These are phyloP conservation scores for Sylvilagus floridanus DNA, from an alignment of 2,797 vertebrate genomes.

Conservation along the genomic window DNA sequence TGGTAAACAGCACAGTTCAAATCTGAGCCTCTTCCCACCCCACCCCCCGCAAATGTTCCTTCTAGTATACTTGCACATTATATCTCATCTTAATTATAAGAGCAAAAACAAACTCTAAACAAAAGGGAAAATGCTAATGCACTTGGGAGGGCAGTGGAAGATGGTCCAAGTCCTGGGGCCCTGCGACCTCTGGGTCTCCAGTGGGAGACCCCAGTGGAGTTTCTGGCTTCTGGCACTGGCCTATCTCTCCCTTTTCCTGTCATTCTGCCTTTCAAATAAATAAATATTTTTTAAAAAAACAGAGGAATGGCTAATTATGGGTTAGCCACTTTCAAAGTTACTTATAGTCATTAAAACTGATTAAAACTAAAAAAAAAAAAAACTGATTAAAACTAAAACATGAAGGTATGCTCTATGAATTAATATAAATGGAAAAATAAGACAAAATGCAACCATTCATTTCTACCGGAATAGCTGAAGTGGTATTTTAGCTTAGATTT, in stretches of 20 bases:
- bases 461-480: not conserved
- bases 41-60: not conserved
- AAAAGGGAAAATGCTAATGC: too few species aligned
- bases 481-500: not conserved
- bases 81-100: slow-evolving; percentile 20
- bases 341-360: not conserved
- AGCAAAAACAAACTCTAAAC: slow-evolving; percentile 53
- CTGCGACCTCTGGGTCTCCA: too few species aligned
- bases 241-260: too few species aligned
- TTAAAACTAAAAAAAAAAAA: not conserved
- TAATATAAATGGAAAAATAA: not conserved
- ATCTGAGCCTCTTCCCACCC: not conserved
- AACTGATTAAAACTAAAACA: not conserved
- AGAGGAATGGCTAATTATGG: not conserved
- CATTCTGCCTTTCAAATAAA: too few species aligned
- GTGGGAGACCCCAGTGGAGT: too few species aligned
- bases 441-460: not conserved
- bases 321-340: not conserved
- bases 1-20: slow-evolving; percentile 12
- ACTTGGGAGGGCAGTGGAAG: too few species aligned
- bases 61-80: not conserved
- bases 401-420: not conserved
- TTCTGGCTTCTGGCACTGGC: too few species aligned
- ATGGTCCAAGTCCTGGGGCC: too few species aligned
- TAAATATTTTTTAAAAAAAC: not conserved